phyloP scores from a whole-genome alignment of 2,113 vertebrate genomes.

The Rhizomys pruinosus region DNA sequence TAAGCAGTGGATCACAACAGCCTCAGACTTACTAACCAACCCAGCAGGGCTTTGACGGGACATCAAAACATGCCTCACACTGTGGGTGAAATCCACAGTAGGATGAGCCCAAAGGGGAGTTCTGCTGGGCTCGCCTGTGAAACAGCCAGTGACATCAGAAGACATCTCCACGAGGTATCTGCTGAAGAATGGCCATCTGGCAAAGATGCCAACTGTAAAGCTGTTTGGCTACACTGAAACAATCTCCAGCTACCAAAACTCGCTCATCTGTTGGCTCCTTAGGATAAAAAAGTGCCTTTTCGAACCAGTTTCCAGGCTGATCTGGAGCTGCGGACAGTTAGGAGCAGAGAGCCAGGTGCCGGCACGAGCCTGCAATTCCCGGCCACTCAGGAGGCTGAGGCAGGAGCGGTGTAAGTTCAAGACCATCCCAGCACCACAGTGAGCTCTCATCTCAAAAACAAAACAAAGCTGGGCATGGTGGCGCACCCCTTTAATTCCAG shows the following conservation, averaged over 20 bases:
- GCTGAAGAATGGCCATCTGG: background rate
- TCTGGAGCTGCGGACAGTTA: too few relatives aligned
- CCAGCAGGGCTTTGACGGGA: background rate
- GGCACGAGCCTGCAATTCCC: background rate
- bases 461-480: background rate
- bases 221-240: slow-evolving; percentile 21
- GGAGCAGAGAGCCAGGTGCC: background rate
- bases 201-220: background rate
- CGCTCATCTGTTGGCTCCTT: background rate
- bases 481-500: background rate
- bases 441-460: background rate
- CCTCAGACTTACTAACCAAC: background rate
- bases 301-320: slow-evolving; percentile 9
- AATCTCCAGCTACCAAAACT: background rate
- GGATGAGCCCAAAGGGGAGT: background rate
- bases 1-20: background rate
- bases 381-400: background rate
- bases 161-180: background rate
- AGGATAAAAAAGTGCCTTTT: slow-evolving; percentile 44
- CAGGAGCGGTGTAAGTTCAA: background rate
- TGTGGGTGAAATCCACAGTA: background rate
- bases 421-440: too few relatives aligned
- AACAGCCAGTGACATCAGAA: slow-evolving; percentile 2
- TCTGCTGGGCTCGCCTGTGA: background rate
- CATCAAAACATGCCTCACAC: background rate